These are phyloP conservation scores for Psittacula echo DNA, from an alignment of 2,797 vertebrate species.

Conservation along the genomic window DNA sequence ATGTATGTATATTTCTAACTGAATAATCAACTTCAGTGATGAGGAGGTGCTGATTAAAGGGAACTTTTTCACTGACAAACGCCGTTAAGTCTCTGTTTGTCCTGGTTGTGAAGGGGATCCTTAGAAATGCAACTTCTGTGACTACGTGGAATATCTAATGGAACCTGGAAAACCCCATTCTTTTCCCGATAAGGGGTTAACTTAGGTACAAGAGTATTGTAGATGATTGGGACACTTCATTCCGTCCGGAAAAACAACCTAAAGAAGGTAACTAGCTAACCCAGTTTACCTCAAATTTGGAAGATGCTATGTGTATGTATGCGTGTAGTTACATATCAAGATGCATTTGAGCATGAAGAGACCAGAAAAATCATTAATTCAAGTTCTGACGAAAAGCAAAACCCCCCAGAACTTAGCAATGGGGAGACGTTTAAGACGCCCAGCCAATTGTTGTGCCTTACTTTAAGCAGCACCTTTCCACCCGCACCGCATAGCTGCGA, in stretches of 20 bases:
- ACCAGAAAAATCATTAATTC: background rate
- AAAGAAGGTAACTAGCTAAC: background rate
- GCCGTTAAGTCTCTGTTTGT: background rate
- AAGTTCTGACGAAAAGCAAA: background rate
- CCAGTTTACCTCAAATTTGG: background rate
- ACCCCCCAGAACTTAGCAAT: background rate
- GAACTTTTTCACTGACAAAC: background rate
- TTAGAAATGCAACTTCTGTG: background rate
- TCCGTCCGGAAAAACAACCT: background rate
- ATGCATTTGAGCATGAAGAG: background rate
- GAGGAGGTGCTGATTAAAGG: background rate
- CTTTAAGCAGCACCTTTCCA: background rate
- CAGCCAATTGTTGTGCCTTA: accelerated
- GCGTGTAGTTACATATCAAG: background rate
- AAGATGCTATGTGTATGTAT: background rate
- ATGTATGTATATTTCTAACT: background rate
- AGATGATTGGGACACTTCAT: background rate
- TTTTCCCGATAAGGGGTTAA: background rate
- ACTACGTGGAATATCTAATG: background rate
- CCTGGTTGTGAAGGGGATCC: background rate
- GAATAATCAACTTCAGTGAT: background rate
- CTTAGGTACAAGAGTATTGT: background rate
- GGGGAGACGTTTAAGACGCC: background rate
- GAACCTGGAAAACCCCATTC: background rate
- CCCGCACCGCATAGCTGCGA: background rate